Evolutionary conservation across 2,797 vertebrate genomes (phyloP).

Genomic region (Channallabes apus): DNA sequence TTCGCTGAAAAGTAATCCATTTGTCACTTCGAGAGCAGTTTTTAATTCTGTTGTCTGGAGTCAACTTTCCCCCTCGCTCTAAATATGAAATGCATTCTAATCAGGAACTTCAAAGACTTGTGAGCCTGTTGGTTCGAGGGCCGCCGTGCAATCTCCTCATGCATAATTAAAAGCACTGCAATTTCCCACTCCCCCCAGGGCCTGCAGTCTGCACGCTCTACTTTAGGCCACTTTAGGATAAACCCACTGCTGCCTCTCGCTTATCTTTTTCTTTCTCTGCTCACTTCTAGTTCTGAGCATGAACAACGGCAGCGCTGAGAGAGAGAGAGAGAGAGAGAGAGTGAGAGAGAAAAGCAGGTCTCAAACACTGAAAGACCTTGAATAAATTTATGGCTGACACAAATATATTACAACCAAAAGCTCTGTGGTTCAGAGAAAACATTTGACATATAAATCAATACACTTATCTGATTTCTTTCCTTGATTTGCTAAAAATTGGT

Average conservation of each 20-base stretch:
- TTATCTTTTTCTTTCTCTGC: constrained; percentile 34
- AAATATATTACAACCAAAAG: constrained; percentile 4
- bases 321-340: neutral
- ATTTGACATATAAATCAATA: constrained; percentile 27
- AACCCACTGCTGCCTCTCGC: constrained; percentile 52
- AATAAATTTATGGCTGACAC: constrained; percentile 4
- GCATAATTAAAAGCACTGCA: constrained; percentile 60
- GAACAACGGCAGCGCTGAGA: constrained; percentile 23
- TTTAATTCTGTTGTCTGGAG: constrained; percentile 44
- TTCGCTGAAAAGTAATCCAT: constrained; percentile 41
- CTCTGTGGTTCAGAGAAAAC: constrained; percentile 1
- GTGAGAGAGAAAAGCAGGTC: neutral
- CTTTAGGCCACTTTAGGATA: constrained; percentile 61
- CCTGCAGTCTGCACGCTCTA: constrained; percentile 53
- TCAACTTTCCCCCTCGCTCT: constrained; percentile 37
- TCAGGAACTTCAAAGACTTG: constrained; percentile 62
- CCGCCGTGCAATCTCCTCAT: constrained; percentile 57
- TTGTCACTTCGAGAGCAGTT: constrained; percentile 41
- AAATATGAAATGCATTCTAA: constrained; percentile 59
- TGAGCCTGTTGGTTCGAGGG: constrained; percentile 59
- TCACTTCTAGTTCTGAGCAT: constrained; percentile 15
- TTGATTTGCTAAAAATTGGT: constrained; percentile 41
- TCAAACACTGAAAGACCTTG: constrained; percentile 18
- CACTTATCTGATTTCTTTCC: constrained; percentile 33
- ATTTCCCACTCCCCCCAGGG: constrained; percentile 57